Conservation (phyloP, 2,888 invertebrate genomes). For the Vesta saturnalis region DNA sequence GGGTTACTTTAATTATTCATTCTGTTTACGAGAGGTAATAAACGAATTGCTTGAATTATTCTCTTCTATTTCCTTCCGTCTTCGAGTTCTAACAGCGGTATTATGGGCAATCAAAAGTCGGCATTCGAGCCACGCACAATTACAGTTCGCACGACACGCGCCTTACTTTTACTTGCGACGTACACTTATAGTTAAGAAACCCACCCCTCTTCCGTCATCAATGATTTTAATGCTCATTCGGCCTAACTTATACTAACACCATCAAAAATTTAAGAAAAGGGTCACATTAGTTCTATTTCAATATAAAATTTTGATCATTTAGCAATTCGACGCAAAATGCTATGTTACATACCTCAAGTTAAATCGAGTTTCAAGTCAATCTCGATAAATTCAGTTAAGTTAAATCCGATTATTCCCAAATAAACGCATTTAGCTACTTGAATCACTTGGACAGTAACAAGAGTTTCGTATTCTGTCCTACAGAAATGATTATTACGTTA, state of each 20-base stretch:
- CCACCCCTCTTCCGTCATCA: constrained; percentile 39
- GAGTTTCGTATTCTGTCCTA: too few relatives aligned
- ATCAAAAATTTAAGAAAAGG: background rate
- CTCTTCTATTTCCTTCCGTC: constrained; percentile 52
- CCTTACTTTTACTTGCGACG: constrained; percentile 34
- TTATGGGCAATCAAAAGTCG: constrained; percentile 55
- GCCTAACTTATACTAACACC: too few relatives aligned
- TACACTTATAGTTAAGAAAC: constrained; percentile 36
- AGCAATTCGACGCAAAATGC: too few relatives aligned
- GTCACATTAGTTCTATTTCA: too few relatives aligned
- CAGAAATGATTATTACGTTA: too few relatives aligned
- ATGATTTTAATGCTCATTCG: constrained; percentile 12
- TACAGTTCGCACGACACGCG: constrained; percentile 46
- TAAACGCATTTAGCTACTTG: too few relatives aligned
- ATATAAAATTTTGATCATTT: too few relatives aligned
- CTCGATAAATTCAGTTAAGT: too few relatives aligned
- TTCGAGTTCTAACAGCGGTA: constrained; percentile 50
- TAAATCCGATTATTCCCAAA: too few relatives aligned
- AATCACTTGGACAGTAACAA: too few relatives aligned
- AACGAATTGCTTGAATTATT: constrained; percentile 54
- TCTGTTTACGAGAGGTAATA: constrained; percentile 54
- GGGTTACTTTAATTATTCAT: constrained; percentile 51
- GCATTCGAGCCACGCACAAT: constrained; percentile 47
- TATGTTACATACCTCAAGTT: too few relatives aligned
- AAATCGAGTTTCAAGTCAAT: too few relatives aligned